Conservation (phyloP, 2,888 invertebrate species). For the Eurois occulta region DNA sequence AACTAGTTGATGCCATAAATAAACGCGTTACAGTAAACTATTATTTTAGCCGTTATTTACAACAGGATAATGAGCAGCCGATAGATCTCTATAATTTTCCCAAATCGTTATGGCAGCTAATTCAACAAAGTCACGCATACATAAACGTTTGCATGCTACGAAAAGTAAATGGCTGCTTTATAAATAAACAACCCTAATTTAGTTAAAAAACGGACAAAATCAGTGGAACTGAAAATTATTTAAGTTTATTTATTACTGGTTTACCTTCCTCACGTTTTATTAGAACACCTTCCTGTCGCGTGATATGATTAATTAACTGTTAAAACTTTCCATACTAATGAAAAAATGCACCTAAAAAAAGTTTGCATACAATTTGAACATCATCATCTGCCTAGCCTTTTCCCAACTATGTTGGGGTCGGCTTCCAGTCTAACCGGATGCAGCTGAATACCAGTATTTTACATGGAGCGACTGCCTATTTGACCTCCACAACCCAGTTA, state of each 20-base stretch:
- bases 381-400: too few species aligned
- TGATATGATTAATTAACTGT: background rate
- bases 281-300: background rate
- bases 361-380: constrained; percentile 14
- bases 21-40: constrained; percentile 30
- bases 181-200: constrained; percentile 56
- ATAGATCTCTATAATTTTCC: constrained; percentile 59
- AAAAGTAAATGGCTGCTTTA: constrained; percentile 41
- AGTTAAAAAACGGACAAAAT: constrained; percentile 37
- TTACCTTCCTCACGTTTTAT: constrained; percentile 9
- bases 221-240: constrained; percentile 27
- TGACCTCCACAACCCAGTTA: too few species aligned
- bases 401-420: too few species aligned
- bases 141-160: constrained; percentile 55
- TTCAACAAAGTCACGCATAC: constrained; percentile 56
- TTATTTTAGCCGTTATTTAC: constrained; percentile 38
- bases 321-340: constrained; percentile 33
- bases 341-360: constrained; percentile 11
- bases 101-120: constrained; percentile 45
- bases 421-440: too few species aligned
- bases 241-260: background rate
- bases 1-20: constrained; percentile 19
- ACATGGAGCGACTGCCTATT: too few species aligned
- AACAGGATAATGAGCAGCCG: constrained; percentile 37
- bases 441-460: too few species aligned